Conservation (phyloP, 2,888 invertebrate genomes). For the Syritta pipiens region DNA sequence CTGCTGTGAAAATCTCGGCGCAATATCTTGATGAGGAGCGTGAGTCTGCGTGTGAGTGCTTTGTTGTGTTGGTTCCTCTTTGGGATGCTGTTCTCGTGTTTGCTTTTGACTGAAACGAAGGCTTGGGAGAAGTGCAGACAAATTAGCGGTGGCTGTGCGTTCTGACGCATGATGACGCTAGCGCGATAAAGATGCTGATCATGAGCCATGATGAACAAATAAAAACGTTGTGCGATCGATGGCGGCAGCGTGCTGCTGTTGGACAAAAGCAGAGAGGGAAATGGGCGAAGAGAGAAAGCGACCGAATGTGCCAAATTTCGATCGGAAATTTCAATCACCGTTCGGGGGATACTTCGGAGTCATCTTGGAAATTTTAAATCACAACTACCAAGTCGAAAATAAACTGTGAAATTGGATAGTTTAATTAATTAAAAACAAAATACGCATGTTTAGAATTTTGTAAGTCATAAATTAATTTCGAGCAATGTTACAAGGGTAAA, state of each 20-base stretch:
- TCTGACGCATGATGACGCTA: conserved; percentile 17
- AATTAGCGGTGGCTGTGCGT: background rate
- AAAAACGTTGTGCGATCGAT: background rate
- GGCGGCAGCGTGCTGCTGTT: background rate
- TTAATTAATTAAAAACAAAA: too few relatives aligned
- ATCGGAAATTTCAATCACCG: too few relatives aligned
- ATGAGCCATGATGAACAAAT: conserved; percentile 10
- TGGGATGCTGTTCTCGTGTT: conserved; percentile 26
- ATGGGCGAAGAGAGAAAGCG: background rate
- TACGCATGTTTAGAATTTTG: too few relatives aligned
- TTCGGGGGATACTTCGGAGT: too few relatives aligned
- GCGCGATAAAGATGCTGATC: conserved; percentile 26
- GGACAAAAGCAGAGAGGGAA: background rate
- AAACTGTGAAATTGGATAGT: too few relatives aligned
- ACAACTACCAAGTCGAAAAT: too few relatives aligned
- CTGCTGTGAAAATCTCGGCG: conserved; percentile 30
- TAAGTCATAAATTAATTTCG: too few relatives aligned
- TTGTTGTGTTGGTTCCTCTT: conserved; percentile 18
- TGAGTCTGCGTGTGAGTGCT: conserved; percentile 10
- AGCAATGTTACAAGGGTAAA: too few relatives aligned
- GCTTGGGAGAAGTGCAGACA: background rate
- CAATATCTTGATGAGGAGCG: background rate
- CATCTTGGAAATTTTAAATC: too few relatives aligned
- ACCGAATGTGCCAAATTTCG: background rate
- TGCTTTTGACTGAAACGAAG: conserved; percentile 2